Conservation (phyloP, 2,797 vertebrate species). For the Cyprinella venusta region DNA sequence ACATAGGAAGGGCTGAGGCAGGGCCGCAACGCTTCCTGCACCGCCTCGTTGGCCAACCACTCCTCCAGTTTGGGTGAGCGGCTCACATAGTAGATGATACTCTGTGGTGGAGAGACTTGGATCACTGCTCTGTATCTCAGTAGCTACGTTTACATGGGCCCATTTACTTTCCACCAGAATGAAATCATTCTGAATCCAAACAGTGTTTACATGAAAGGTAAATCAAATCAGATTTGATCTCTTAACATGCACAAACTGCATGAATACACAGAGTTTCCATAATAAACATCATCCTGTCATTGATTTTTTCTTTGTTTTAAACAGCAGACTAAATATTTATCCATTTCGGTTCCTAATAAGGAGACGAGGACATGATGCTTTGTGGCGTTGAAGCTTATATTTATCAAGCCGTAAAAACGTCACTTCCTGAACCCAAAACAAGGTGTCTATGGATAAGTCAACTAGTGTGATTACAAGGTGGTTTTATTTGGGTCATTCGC, state of each 20-base stretch:
- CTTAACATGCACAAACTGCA: background rate
- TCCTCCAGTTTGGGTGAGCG: constrained; percentile 93
- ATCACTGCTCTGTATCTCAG: constrained; percentile 12
- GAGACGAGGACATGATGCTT: background rate
- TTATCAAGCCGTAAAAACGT: background rate
- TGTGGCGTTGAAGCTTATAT: background rate
- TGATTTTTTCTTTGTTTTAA: background rate
- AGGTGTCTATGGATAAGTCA: too few relatives aligned
- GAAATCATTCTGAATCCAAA: background rate
- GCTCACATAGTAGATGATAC: constrained; percentile 97
- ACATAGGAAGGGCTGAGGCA: constrained; percentile 93
- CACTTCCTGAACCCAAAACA: too few relatives aligned
- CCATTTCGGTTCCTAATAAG: background rate
- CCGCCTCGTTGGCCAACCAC: constrained; percentile 94
- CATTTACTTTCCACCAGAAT: background rate
- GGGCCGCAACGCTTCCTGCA: constrained; percentile 90
- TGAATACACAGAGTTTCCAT: background rate
- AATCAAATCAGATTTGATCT: background rate
- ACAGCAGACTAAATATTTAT: too few relatives aligned
- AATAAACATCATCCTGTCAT: background rate
- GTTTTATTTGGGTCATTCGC: background rate
- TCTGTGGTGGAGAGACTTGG: constrained; percentile 73
- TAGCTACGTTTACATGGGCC: background rate
- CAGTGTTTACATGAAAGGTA: background rate
- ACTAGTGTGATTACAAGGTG: background rate